These are phyloP conservation scores for Pyralis farinalis DNA, from an alignment of 2,888 invertebrate genomes.

Conservation along the genomic window DNA sequence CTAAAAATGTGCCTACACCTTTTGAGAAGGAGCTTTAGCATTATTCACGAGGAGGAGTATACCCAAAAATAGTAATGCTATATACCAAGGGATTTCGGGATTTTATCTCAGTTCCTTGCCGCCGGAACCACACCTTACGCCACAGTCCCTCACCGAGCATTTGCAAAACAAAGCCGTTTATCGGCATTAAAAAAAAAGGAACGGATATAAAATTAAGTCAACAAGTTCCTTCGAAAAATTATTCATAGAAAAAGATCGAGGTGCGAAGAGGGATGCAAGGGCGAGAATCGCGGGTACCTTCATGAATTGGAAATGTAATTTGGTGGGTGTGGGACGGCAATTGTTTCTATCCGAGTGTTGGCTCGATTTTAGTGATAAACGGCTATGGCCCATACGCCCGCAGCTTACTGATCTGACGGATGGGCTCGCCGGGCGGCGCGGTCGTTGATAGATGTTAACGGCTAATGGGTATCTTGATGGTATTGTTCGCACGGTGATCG, in stretches of 20 bases:
- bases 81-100: no score
- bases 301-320: slow-evolving; percentile 81
- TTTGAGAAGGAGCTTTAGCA: no score
- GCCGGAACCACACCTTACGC: neutral
- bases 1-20: no score
- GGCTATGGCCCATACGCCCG: slow-evolving; percentile 21
- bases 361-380: slow-evolving; percentile 55
- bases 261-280: slow-evolving; percentile 32
- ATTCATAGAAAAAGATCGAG: slow-evolving; percentile 74
- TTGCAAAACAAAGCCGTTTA: slow-evolving; percentile 12
- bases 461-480: no score
- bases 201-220: slow-evolving; percentile 79
- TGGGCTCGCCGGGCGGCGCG: neutral
- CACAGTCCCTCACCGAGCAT: neutral
- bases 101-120: no score
- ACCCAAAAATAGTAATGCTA: no score
- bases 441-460: neutral
- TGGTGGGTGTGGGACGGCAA: slow-evolving; percentile 57
- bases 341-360: slow-evolving; percentile 58
- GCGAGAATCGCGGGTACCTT: slow-evolving; percentile 53
- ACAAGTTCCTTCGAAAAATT: slow-evolving; percentile 70
- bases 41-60: no score
- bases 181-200: slow-evolving; percentile 37
- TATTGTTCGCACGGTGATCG: no score
- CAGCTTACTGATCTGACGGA: neutral